Percentiles rank a stretch among this genome's conserved stretches.
phyloP scores from a whole-genome alignment of 2,113 vertebrate genomes.

The Phaethornis superciliosus region DNA sequence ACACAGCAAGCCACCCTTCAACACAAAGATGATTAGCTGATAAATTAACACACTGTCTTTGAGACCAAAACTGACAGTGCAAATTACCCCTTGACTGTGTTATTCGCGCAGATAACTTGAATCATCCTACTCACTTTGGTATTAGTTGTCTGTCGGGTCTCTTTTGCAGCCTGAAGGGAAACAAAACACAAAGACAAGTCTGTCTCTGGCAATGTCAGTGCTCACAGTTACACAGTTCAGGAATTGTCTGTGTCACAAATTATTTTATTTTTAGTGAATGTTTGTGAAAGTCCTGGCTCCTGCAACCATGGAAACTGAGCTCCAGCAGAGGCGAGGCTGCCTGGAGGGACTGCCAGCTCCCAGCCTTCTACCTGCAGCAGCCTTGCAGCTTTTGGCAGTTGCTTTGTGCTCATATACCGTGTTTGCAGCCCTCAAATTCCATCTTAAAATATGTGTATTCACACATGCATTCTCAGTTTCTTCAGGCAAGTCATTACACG shows the following conservation, averaged over 20 bases:
- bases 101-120: neutral
- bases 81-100: neutral
- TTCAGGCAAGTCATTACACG: neutral
- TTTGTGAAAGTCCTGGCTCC: slow-evolving; percentile 40
- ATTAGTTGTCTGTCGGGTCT: slow-evolving; percentile 51
- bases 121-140: slow-evolving; percentile 68
- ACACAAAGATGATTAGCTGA: neutral
- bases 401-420: neutral
- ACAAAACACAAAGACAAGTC: slow-evolving; percentile 58
- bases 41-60: neutral
- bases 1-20: neutral
- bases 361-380: neutral
- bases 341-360: neutral
- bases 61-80: fast-evolving
- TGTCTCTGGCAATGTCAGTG: neutral
- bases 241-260: neutral
- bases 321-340: neutral
- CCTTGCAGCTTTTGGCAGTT: neutral
- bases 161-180: slow-evolving; percentile 65
- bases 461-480: fast-evolving
- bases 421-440: neutral
- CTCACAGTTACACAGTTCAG: slow-evolving; percentile 15
- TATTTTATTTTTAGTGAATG: slow-evolving; percentile 22
- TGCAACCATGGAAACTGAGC: slow-evolving; percentile 34
- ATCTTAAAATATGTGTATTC: fast-evolving